These are phyloP conservation scores for Andricus quercusramuli DNA, from an alignment of 2,888 invertebrate genomes.

Conservation along the genomic window DNA sequence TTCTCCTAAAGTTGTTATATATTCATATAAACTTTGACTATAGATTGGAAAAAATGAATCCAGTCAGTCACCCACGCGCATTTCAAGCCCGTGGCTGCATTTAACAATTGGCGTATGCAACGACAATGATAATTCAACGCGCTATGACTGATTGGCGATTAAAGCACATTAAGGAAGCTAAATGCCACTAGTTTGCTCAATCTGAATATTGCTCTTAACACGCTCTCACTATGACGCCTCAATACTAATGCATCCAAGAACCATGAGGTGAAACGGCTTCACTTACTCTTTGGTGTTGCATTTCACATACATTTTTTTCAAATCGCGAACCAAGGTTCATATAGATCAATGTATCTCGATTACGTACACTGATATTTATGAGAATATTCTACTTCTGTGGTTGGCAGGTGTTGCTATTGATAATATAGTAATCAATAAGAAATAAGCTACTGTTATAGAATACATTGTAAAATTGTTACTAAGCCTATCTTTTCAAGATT, in stretches of 20 bases:
- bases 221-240: neutral
- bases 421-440: neutral
- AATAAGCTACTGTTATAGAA: neutral
- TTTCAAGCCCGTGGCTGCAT: conserved; percentile 46
- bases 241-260: conserved; percentile 13
- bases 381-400: conserved; percentile 24
- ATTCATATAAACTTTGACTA: conserved; percentile 15
- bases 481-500: neutral
- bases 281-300: conserved; percentile 45
- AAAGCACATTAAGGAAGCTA: conserved; percentile 62
- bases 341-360: neutral
- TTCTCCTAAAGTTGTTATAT: neutral
- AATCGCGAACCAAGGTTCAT: neutral
- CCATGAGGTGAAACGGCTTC: neutral
- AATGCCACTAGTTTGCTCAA: conserved; percentile 57
- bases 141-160: conserved; percentile 64
- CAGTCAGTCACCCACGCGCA: conserved; percentile 52
- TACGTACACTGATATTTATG: conserved; percentile 19
- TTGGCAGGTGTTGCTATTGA: neutral
- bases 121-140: conserved; percentile 57
- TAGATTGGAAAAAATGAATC: conserved; percentile 50
- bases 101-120: conserved; percentile 54
- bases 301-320: conserved; percentile 44
- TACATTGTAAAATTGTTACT: neutral
- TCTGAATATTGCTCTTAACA: conserved; percentile 50